Percentiles rank a stretch among this genome's conserved stretches.
Conservation (phyloP, 2,113 vertebrate species). For the Hypanus sabinus region DNA sequence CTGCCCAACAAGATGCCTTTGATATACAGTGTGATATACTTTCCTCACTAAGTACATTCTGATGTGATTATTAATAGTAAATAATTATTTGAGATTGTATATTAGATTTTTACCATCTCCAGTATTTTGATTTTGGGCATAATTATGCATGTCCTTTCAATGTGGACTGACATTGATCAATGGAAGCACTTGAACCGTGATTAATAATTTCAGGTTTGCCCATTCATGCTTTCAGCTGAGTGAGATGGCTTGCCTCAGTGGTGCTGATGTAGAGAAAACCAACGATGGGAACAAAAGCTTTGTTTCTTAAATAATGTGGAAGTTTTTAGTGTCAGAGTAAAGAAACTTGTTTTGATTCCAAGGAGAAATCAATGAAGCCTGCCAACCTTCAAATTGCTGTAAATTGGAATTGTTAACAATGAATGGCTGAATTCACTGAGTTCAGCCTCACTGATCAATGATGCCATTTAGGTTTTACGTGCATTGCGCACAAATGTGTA, state of each 20-base stretch:
- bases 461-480: not conserved
- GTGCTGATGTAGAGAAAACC: not conserved
- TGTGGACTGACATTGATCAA: no score
- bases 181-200: no score
- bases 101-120: no score
- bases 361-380: conserved; percentile 28
- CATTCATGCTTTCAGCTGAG: no score
- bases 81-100: no score
- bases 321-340: conserved; percentile 12
- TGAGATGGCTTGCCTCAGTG: not conserved
- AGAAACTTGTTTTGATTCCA: conserved; percentile 33
- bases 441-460: conserved; percentile 25
- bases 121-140: no score
- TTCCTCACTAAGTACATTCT: not conserved
- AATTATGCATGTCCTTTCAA: no score
- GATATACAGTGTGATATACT: not conserved
- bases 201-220: no score
- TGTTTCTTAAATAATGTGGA: conserved; percentile 22
- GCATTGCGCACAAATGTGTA: not conserved
- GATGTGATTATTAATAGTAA: not conserved
- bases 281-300: not conserved
- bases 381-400: conserved; percentile 33
- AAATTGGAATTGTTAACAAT: conserved; percentile 33
- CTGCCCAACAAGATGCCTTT: not conserved
- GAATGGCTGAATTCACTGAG: conserved; percentile 12